phyloP scores from a whole-genome alignment of 1,140 invertebrate species.

The Augochlora pura region DNA sequence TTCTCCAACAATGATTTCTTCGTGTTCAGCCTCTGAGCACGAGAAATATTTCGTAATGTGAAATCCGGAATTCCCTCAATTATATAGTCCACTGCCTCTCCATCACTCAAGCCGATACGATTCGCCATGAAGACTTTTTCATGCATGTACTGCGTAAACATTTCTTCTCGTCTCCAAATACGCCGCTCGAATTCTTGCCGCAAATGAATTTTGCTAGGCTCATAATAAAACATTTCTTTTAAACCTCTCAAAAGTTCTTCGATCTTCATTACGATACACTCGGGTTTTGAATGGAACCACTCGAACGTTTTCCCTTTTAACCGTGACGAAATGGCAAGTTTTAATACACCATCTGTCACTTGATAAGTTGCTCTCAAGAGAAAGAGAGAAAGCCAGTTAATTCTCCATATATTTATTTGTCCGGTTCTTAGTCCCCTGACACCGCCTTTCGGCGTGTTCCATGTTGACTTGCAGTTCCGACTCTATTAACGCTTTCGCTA shows the following conservation, averaged over 20 bases:
- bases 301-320: neutral
- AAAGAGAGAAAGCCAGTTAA: no score
- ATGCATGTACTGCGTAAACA: neutral
- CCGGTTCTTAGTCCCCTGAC: no score
- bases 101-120: neutral
- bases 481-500: no score
- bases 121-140: neutral
- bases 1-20: neutral
- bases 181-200: no score
- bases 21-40: neutral
- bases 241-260: neutral
- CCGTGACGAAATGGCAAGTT: neutral
- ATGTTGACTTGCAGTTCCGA: no score
- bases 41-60: neutral
- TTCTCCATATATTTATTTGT: no score
- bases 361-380: no score
- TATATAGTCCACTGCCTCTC: neutral
- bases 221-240: no score
- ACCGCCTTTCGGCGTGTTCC: no score
- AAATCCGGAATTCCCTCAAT: neutral
- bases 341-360: no score
- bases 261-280: neutral
- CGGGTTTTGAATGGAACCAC: neutral
- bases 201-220: no score
- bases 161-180: no score